Conservation (phyloP, 2,888 invertebrate species). For the Lottia scabra region DNA sequence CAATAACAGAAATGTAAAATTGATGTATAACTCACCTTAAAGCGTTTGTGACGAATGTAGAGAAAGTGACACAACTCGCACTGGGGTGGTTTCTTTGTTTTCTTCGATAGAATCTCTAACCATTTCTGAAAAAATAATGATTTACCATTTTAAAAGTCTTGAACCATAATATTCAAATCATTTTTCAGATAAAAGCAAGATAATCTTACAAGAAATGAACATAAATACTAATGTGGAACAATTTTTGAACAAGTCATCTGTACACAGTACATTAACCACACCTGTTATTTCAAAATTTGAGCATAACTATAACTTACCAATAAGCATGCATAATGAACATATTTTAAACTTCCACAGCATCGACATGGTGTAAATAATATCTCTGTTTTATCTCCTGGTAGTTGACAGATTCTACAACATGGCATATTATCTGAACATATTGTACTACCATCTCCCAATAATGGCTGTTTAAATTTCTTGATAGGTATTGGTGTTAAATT, state of each 20-base stretch:
- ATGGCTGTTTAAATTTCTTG: constrained; percentile 34
- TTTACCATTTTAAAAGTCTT: neutral
- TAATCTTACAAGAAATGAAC: no score
- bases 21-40: constrained; percentile 66
- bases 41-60: constrained; percentile 71
- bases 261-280: no score
- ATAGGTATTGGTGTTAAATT: constrained; percentile 38
- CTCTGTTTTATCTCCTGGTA: constrained; percentile 53
- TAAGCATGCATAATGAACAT: constrained; percentile 72
- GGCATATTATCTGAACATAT: constrained; percentile 41
- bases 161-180: no score
- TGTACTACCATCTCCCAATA: constrained; percentile 47
- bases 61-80: constrained; percentile 74
- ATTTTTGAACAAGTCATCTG: no score
- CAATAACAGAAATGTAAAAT: neutral
- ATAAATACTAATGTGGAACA: no score
- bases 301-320: constrained; percentile 65
- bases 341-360: constrained; percentile 72
- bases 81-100: constrained; percentile 70
- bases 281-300: no score
- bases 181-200: no score
- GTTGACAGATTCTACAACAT: constrained; percentile 73
- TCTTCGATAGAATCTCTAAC: constrained; percentile 71
- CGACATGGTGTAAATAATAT: constrained; percentile 73
- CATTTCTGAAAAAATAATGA: constrained; percentile 69